A percentile compares a stretch with the other conserved stretches of the same genome.
Conservation (phyloP, 1,140 invertebrate species). For the Aphis gossypii region DNA sequence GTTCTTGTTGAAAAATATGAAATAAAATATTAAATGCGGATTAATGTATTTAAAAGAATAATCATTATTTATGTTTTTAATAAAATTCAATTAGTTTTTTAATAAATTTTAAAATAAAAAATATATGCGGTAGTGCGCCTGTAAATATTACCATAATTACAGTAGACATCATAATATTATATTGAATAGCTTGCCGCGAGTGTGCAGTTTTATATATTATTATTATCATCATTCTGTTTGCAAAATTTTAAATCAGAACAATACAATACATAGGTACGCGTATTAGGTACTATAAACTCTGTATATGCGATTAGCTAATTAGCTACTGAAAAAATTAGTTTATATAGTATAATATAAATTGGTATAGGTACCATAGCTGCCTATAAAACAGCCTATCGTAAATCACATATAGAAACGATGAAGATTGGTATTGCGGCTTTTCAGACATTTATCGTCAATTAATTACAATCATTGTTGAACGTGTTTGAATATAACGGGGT, state of each 20-base stretch:
- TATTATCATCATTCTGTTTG: background rate
- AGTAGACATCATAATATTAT: background rate
- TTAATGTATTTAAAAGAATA: background rate
- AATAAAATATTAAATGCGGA: background rate
- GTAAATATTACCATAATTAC: background rate
- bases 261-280: background rate
- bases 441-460: slow-evolving; percentile 1
- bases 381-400: background rate
- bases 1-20: too few relatives aligned
- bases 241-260: background rate
- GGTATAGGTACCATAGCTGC: background rate
- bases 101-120: background rate
- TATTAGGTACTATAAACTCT: background rate
- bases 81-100: background rate
- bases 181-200: background rate
- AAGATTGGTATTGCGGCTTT: background rate
- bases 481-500: background rate
- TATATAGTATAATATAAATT: background rate
- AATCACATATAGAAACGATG: background rate
- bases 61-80: background rate
- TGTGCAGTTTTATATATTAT: background rate
- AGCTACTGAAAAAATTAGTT: background rate
- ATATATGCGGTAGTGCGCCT: background rate
- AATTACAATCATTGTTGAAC: slow-evolving; percentile 17
- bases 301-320: background rate